Percentiles rank a stretch among this genome's conserved stretches.
These are phyloP conservation scores for Engystomops pustulosus DNA, from an alignment of 2,113 vertebrate species.

Conservation along the genomic window DNA sequence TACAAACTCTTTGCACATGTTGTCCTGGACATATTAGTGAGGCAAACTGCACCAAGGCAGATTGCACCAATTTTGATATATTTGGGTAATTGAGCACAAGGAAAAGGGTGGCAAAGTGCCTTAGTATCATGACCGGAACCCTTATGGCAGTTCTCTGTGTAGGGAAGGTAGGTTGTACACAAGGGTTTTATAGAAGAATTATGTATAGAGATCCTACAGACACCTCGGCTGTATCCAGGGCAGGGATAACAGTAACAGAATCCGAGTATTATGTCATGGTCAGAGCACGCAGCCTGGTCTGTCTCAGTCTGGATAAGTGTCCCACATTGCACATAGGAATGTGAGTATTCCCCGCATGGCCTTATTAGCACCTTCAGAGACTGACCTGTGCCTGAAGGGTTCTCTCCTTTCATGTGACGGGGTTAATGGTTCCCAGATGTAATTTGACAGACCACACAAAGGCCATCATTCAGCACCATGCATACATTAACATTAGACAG, in stretches of 20 bases:
- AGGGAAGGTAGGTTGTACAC: no score
- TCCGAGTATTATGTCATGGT: neutral
- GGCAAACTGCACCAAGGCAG: no score
- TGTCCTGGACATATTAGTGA: no score
- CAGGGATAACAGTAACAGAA: neutral
- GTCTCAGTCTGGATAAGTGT: conserved; percentile 9
- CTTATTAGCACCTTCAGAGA: conserved; percentile 42
- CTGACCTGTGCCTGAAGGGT: conserved; percentile 21
- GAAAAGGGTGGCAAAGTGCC: no score
- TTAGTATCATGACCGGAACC: no score
- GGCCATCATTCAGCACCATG: conserved; percentile 5
- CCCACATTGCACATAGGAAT: neutral
- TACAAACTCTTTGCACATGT: no score
- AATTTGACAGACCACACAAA: conserved; percentile 27
- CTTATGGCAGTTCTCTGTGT: no score
- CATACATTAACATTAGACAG: conserved; percentile 10
- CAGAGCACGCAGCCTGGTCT: neutral
- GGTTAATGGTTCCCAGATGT: conserved; percentile 44
- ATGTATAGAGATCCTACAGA: neutral
- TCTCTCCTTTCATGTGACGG: conserved; percentile 37
- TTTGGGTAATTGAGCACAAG: no score
- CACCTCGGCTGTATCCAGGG: neutral
- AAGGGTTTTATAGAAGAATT: neutral
- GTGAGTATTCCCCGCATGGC: neutral
- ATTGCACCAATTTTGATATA: no score